Base-by-base conservation (phyloP, 2,888 invertebrate species). In the Caenorhabditis zanzibari region DNA sequence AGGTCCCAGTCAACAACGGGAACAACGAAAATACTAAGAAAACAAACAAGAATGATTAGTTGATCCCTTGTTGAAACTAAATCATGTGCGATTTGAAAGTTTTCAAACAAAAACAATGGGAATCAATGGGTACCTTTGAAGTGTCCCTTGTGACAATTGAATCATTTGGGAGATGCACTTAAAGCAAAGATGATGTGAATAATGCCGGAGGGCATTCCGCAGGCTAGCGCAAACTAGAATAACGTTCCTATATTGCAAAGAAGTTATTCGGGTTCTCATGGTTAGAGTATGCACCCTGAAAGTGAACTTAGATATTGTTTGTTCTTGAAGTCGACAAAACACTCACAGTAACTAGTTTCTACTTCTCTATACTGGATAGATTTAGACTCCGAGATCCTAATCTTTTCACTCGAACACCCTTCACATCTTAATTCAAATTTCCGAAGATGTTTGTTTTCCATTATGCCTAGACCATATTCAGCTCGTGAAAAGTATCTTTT, bases 1-100 rank as follows among this genome's bases (percentile, higher is more conserved):
- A 68, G 54, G 68, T 68, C 54, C 68, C 54, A 68, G 54, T 24
- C 68, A 68, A 54, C 68, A 68, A 49, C 19, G n/a, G 16, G 16
- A 64, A 59, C 38, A 35, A 66, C 66, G 32, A 19, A 26, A 52
- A 66, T 47, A 49, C 52, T 12, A 47, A 35, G n/a, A 44, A 66
- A 66, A 52, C 49, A 66, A 61, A 52, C 49, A 66, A 7, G 38
- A 68, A 38, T 68, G 68, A 68, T 68, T 54, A 49, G 54, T 54
- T 54, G 49, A 66, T 54, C 68, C 68, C 68, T 54, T 52, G 68
- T 54, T 54, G 68, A 68, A 32, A 52, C 52, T 14, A 22, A 66
- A 68, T 68, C 68, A 68, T 68, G 68, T 68, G 54, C 38, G 54
- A n/a, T 68, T 52, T 54, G 7, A 32, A 44, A 24, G 26, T 54